These are phyloP conservation scores for Hoplostethus mediterraneus DNA, from an alignment of 2,797 vertebrate genomes.

Conservation along the genomic window DNA sequence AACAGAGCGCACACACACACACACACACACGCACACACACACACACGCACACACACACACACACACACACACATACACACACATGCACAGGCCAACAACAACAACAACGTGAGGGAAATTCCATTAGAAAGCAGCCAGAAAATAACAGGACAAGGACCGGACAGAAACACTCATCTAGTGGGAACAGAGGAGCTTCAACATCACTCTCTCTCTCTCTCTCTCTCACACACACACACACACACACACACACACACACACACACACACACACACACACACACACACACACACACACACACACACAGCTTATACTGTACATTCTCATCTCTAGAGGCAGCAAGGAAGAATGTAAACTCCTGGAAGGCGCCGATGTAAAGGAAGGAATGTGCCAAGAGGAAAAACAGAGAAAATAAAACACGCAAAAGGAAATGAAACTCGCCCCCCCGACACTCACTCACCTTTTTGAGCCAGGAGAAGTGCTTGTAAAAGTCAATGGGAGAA, in stretches of 20 bases:
- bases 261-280: not conserved
- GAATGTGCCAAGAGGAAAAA: slow-evolving; percentile 10
- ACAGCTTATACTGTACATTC: not conserved
- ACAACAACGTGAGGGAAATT: slow-evolving; percentile 45
- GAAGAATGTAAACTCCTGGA: not conserved
- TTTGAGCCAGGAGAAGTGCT: slow-evolving; percentile 95
- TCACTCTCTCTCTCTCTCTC: slow-evolving; percentile 1
- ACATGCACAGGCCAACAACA: not conserved
- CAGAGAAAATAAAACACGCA: slow-evolving; percentile 43
- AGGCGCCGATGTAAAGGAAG: not conserved
- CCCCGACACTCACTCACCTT: slow-evolving; percentile 87
- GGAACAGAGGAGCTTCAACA: slow-evolving; percentile 5
- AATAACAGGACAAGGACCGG: slow-evolving; percentile 44
- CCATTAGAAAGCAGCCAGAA: slow-evolving; percentile 50
- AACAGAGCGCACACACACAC: slow-evolving; percentile 22
- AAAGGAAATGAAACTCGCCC: slow-evolving; percentile 1
- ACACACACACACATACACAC: slow-evolving; percentile 3
- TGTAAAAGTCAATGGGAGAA: slow-evolving; percentile 95
- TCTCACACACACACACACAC: no score
- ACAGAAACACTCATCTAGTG: slow-evolving; percentile 32
- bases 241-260: not conserved
- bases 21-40: not conserved
- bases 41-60: slow-evolving; percentile 13
- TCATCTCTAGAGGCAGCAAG: not conserved
- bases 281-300: not conserved